Evolutionary conservation across 2,797 vertebrate genomes (phyloP).

Genomic region (Sebastes trivittatus): DNA sequence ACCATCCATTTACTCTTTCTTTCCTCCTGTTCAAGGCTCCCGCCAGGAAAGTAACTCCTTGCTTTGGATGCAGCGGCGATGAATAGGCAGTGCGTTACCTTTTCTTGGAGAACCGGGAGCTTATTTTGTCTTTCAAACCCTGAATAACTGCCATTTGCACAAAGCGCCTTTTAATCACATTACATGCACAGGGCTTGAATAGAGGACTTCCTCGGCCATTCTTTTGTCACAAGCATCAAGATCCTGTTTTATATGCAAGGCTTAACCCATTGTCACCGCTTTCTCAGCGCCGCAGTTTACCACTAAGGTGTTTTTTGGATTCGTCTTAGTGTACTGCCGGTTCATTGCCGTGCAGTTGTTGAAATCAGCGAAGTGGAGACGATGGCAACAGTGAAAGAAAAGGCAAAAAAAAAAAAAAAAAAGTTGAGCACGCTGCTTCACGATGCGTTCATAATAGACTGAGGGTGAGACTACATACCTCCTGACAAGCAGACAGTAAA

Average conservation of each 20-base stretch:
- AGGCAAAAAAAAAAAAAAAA: not conserved
- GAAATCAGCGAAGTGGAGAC: conserved; percentile 49
- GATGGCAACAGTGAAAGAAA: conserved; percentile 23
- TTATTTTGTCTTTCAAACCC: conserved; percentile 72
- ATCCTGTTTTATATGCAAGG: conserved; percentile 75
- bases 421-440: conserved; percentile 67
- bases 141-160: conserved; percentile 76
- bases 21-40: conserved; percentile 47
- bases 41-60: conserved; percentile 64
- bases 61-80: conserved; percentile 38
- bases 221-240: conserved; percentile 64
- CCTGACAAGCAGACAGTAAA: conserved; percentile 56
- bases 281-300: conserved; percentile 57
- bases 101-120: conserved; percentile 61
- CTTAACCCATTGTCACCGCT: conserved; percentile 63
- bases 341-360: conserved; percentile 31
- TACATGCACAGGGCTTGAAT: conserved; percentile 72
- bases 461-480: conserved; percentile 47
- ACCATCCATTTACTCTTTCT: conserved; percentile 59
- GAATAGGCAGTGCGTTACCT: conserved; percentile 67
- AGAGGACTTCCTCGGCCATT: conserved; percentile 68
- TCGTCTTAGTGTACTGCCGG: conserved; percentile 44
- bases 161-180: conserved; percentile 81
- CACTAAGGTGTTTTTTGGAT: conserved; percentile 67
- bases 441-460: conserved; percentile 82